phyloP scores from a whole-genome alignment of 2,797 vertebrate genomes.

The Hippopotamyrus pictus region DNA sequence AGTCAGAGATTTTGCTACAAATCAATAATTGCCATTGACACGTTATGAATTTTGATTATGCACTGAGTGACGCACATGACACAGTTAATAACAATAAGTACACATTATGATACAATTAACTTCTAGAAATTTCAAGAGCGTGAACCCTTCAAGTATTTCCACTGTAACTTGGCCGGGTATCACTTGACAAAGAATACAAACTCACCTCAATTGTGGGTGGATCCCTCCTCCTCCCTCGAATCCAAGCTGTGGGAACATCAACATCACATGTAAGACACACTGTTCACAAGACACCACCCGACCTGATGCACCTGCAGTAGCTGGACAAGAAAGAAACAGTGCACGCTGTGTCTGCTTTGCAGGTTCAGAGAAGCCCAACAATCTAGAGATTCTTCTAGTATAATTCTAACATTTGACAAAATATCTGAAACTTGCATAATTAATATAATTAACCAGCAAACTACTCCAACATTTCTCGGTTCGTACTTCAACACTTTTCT shows the following conservation, averaged over 20 bases:
- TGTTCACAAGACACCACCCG: not conserved
- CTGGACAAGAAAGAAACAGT: not conserved
- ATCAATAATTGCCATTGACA: not conserved
- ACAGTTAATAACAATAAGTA: not conserved
- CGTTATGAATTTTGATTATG: not conserved
- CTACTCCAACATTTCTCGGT: not conserved
- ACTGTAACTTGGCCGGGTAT: not conserved
- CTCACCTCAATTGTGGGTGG: slow-evolving; percentile 85
- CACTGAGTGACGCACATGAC: not conserved
- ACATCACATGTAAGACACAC: not conserved
- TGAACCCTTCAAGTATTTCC: not conserved
- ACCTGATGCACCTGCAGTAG: not conserved
- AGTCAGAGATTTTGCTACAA: not conserved
- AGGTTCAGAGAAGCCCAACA: not conserved
- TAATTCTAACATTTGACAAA: not conserved
- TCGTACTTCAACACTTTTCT: not conserved
- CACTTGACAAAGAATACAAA: not conserved
- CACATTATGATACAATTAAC: not conserved
- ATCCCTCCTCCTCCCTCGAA: slow-evolving; percentile 82
- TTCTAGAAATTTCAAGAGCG: not conserved
- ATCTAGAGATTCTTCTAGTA: not conserved
- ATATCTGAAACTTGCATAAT: not conserved
- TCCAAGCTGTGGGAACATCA: slow-evolving; percentile 77
- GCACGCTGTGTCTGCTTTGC: not conserved
- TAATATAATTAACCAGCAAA: not conserved